These are phyloP conservation scores for Craseonycteris thonglongyai DNA, from an alignment of 2,113 vertebrate genomes.

Conservation along the genomic window DNA sequence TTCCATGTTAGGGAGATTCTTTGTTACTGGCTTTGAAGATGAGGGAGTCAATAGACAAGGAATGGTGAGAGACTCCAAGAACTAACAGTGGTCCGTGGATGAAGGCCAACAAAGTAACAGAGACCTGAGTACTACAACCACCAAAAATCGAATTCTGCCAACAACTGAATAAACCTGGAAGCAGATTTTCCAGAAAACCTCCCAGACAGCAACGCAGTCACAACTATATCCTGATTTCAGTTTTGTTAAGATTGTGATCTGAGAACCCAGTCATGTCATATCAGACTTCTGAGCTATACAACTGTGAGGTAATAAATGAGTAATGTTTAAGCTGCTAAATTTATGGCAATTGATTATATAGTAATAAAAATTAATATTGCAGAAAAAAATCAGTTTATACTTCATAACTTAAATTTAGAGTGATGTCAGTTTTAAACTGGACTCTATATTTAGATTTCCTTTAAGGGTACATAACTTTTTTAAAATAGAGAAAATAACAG, in stretches of 20 bases:
- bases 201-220: not conserved
- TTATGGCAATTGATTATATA: not conserved
- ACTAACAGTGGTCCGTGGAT: not conserved
- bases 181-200: not conserved
- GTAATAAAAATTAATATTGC: not conserved
- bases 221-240: not conserved
- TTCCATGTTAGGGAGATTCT: not conserved
- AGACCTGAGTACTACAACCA: not conserved
- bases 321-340: not conserved
- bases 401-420: not conserved
- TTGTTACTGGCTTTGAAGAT: not conserved
- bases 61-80: not conserved
- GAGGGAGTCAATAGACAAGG: not conserved
- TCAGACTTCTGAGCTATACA: not conserved
- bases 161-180: not conserved
- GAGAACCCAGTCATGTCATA: not conserved
- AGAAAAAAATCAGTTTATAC: not conserved
- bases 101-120: not conserved
- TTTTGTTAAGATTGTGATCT: not conserved
- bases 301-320: not conserved
- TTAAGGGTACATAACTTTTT: slow-evolving; percentile 26
- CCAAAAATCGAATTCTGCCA: not conserved
- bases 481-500: slow-evolving; percentile 20
- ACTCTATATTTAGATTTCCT: not conserved
- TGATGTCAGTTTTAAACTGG: not conserved